Base-by-base conservation (phyloP, 2,797 vertebrate species). In the Enteromius fasciolatus region DNA sequence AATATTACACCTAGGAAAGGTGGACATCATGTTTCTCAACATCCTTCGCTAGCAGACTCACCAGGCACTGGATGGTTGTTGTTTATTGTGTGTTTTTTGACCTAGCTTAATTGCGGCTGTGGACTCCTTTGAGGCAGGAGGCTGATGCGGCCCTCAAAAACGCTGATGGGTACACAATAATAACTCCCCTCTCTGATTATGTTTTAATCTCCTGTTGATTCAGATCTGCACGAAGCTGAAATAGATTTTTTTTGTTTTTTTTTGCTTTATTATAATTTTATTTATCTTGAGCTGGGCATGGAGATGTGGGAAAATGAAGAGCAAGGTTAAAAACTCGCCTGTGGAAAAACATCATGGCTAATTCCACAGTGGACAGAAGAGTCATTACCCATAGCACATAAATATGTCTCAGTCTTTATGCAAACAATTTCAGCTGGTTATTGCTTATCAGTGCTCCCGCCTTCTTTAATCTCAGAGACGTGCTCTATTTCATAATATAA, bases 201-300 rank as follows among this genome's bases (percentile, higher is more conserved):
- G 84, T 77, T 86, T 74, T 81, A 85, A 87, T 89, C 88, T 89
- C 83, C 77, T 79, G 86, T 86, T 88, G 88, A 88, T 87, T 85
- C 66, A 64, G 72, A 86, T 86, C 59, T 78, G 66, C 84, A 83
- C 54, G 0, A 57, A 85, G 86, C 78, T 36, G 61, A 76, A 74
- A 54, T 31, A 70, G 44, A 9, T 52, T 20, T 52, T 33, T 25
- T 17, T 64, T 64, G 3, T 52, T 20, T 52, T 33, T 25, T 17
- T 64, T 64, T 54, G 6, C 18, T 63, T 63, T 18, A 18, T 64
- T 64, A 20, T 59, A 12, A 59, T 59, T 59, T 44, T 76, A 46
- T 66, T 59, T 23, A 46, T 76, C 9, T 36, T 67, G 17, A 76
- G 72, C 61, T 44, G 61, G 33, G 78, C 23, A 72, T 33, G 8